Percentiles rank a stretch among this genome's conserved stretches.
Conservation (phyloP, 2,888 invertebrate species). For the Onchidella celtica region DNA sequence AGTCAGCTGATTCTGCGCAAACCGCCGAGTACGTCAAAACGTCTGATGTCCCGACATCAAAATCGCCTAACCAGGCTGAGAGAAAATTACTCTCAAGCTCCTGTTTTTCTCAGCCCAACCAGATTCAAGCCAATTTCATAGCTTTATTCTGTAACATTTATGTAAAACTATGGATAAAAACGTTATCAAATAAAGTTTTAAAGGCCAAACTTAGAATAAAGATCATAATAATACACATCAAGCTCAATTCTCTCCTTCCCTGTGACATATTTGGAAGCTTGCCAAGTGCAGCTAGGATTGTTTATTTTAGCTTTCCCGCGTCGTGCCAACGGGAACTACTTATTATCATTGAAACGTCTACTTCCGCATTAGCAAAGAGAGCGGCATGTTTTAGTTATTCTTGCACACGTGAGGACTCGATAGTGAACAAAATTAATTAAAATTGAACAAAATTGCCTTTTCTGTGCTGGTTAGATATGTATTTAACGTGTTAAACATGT, state of each 20-base stretch:
- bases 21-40: neutral
- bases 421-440: neutral
- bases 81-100: no score
- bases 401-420: neutral
- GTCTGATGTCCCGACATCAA: neutral
- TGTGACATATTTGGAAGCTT: conserved; percentile 56
- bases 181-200: no score
- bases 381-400: conserved; percentile 57
- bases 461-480: no score
- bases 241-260: conserved; percentile 68
- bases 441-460: neutral
- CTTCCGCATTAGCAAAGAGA: conserved; percentile 63
- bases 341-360: conserved; percentile 57
- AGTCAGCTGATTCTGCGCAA: conserved; percentile 27
- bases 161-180: no score
- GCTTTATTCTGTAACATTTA: no score
- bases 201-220: no score
- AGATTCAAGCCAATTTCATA: no score
- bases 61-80: no score
- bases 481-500: no score
- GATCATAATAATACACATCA: no score
- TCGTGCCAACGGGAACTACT: conserved; percentile 71
- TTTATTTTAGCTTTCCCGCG: conserved; percentile 77
- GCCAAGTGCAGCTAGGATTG: conserved; percentile 75
- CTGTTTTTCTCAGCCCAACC: no score